phyloP scores from a whole-genome alignment of 2,113 vertebrate species.

The Oryzias curvinotus region DNA sequence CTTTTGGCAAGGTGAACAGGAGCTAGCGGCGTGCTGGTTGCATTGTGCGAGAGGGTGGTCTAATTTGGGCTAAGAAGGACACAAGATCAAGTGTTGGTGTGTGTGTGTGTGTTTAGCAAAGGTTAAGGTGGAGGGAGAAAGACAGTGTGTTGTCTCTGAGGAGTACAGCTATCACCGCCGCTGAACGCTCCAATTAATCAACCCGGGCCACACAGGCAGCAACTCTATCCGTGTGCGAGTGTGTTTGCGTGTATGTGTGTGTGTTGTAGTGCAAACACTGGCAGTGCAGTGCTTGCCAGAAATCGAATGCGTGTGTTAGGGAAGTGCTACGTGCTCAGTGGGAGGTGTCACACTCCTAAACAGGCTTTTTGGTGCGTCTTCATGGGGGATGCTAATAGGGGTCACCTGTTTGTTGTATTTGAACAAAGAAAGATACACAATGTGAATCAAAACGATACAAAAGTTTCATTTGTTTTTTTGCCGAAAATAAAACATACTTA shows the following conservation, averaged over 20 bases:
- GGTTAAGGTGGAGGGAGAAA: conserved; percentile 61
- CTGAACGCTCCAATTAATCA: conserved; percentile 72
- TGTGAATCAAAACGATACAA: not conserved
- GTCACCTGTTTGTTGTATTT: conserved; percentile 20
- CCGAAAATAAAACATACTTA: no score
- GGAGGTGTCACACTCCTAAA: conserved; percentile 12
- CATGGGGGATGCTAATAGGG: conserved; percentile 42
- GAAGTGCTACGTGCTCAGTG: conserved; percentile 39
- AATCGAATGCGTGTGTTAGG: conserved; percentile 24
- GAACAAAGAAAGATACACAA: not conserved
- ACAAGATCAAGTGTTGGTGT: conserved; percentile 17
- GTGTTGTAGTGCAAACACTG: not conserved
- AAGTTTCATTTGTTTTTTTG: no score
- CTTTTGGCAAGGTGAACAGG: conserved; percentile 69
- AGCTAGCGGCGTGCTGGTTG: conserved; percentile 43
- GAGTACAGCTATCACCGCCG: conserved; percentile 59
- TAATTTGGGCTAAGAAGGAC: conserved; percentile 39
- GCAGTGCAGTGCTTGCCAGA: conserved; percentile 13
- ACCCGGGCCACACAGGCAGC: conserved; percentile 30
- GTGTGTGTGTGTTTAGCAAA: conserved; percentile 41
- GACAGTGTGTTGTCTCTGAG: conserved; percentile 66
- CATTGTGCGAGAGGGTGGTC: conserved; percentile 39
- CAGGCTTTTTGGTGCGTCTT: conserved; percentile 41
- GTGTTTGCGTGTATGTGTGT: conserved; percentile 8
- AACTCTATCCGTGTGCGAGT: conserved; percentile 6